Percentiles rank a stretch among this genome's conserved stretches.
phyloP scores from a whole-genome alignment of 2,888 invertebrate species.

The Psylliodes chrysocephalus region DNA sequence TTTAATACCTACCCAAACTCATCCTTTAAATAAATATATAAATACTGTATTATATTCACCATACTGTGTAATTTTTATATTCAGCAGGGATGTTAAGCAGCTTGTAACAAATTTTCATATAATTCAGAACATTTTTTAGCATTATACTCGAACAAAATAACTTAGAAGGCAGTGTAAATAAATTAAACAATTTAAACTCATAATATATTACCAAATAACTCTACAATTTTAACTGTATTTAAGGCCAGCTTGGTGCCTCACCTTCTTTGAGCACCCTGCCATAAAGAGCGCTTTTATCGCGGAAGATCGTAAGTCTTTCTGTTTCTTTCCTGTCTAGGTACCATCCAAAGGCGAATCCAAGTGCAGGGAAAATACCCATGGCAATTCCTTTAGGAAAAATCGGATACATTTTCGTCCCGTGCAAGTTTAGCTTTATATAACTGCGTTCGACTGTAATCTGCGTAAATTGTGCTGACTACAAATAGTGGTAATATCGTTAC shows the following conservation, averaged over 20 bases:
- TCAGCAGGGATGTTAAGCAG: too few relatives aligned
- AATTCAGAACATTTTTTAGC: too few relatives aligned
- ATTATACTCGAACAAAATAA: too few relatives aligned
- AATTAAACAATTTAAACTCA: too few relatives aligned
- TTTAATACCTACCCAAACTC: too few relatives aligned
- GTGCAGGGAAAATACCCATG: constrained; percentile 67
- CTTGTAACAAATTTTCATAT: too few relatives aligned
- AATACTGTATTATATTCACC: too few relatives aligned
- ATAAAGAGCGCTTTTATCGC: constrained; percentile 84
- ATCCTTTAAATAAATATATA: too few relatives aligned
- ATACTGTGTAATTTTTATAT: too few relatives aligned
- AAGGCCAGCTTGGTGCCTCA: constrained; percentile 80
- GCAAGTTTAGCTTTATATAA: constrained; percentile 70
- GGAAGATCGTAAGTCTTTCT: constrained; percentile 75
- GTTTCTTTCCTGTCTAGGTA: constrained; percentile 77
- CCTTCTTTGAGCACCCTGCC: constrained; percentile 74
- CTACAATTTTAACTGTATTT: constrained; percentile 18
- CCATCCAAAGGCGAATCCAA: constrained; percentile 71
- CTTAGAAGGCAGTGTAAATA: too few relatives aligned
- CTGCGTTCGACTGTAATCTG: constrained; percentile 78
- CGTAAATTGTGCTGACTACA: constrained; percentile 70
- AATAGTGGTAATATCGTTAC: constrained; percentile 76
- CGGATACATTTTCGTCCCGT: constrained; percentile 66
- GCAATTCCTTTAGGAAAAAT: constrained; percentile 66
- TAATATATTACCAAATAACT: too few relatives aligned